Evolutionary conservation across 53 echinoderm and acorn worm genomes (phyloP).

Genomic region (Patiria pectinifera): DNA sequence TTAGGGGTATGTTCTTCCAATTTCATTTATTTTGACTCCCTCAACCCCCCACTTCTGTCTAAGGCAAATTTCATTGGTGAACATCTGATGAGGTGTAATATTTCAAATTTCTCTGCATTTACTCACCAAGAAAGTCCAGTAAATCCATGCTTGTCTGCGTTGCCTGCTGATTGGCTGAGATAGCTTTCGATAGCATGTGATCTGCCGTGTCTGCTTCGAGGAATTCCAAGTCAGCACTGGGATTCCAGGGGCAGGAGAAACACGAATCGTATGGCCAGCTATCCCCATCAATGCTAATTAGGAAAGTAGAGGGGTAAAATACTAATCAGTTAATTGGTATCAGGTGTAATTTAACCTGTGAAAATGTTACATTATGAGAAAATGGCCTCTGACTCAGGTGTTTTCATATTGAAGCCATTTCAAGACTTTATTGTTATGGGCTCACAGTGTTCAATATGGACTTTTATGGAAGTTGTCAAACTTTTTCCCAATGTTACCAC

Average conservation of each 20-base stretch:
- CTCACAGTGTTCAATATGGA: too few relatives aligned
- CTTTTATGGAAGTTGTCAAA: too few relatives aligned
- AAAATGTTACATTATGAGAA: too few relatives aligned
- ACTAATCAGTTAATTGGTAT: neutral
- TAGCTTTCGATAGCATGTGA: conserved; percentile 1
- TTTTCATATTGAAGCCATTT: too few relatives aligned
- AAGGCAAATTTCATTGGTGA: too few relatives aligned
- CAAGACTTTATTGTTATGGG: too few relatives aligned
- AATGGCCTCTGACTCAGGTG: too few relatives aligned
- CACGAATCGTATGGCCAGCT: conserved; percentile 45
- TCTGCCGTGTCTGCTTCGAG: conserved; percentile 51
- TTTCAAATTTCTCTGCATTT: neutral
- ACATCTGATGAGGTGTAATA: neutral
- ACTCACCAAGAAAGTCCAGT: conserved; percentile 50
- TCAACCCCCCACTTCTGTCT: too few relatives aligned
- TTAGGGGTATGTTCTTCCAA: too few relatives aligned
- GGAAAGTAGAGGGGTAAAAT: neutral
- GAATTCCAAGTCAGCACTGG: conserved; percentile 28
- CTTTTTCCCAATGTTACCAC: too few relatives aligned
- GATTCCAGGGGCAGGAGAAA: conserved; percentile 49
- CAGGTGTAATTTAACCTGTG: too few relatives aligned
- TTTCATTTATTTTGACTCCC: too few relatives aligned
- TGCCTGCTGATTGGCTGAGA: conserved; percentile 7
- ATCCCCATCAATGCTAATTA: conserved; percentile 52
- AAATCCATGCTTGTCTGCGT: conserved; percentile 57